Conservation (phyloP, 2,888 invertebrate species). For the Proisotoma minuta region DNA sequence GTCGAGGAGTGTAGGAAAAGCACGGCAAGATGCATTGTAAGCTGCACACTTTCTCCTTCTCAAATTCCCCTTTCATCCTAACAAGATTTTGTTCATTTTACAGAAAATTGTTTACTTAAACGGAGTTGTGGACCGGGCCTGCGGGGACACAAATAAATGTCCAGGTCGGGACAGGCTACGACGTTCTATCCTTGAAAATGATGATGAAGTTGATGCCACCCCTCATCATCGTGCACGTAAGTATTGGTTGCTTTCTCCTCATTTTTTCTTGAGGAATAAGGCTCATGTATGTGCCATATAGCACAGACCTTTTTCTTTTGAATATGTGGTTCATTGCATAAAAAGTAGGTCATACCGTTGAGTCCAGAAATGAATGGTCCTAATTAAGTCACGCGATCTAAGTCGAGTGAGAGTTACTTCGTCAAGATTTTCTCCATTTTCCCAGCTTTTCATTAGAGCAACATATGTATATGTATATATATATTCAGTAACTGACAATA, state of each 20-base stretch:
- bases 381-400: constrained; percentile 5
- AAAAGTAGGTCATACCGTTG: background rate
- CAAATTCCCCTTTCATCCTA: no score
- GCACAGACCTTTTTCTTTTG: background rate
- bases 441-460: no score
- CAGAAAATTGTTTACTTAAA: constrained; percentile 43
- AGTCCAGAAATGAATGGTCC: background rate
- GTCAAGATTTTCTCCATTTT: no score
- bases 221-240: constrained; percentile 27
- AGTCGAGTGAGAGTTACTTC: no score
- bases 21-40: constrained; percentile 44
- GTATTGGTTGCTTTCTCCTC: background rate
- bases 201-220: constrained; percentile 22
- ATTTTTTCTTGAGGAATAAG: constrained; percentile 16
- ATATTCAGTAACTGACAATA: no score
- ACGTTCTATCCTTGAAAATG: no score
- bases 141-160: constrained; percentile 38
- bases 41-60: constrained; percentile 16
- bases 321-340: background rate
- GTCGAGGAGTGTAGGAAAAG: constrained; percentile 28
- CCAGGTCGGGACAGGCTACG: constrained; percentile 20
- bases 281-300: background rate
- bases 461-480: no score
- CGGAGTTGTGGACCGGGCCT: constrained; percentile 40
- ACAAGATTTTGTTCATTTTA: background rate